Evolutionary conservation across 2,113 vertebrate genomes (phyloP).

Genomic region (Machaerirhynchus nigripectus): DNA sequence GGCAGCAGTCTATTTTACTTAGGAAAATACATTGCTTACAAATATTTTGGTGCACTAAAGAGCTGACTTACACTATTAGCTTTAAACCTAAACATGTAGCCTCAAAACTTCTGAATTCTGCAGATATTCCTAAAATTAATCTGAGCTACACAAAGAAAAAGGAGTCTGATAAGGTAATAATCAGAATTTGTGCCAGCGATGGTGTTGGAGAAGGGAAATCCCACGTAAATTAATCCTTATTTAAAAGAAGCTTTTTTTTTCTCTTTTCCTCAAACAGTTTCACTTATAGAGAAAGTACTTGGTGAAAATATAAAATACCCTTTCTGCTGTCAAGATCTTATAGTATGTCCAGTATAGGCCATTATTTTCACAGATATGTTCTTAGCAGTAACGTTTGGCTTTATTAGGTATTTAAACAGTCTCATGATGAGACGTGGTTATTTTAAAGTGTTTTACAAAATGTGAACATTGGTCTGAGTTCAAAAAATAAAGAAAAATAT

Average conservation of each 20-base stretch:
- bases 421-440: neutral
- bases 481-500: neutral
- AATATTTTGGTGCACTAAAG: neutral
- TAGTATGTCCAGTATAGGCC: neutral
- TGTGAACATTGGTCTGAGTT: neutral
- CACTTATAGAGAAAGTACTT: neutral
- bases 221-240: neutral
- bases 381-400: neutral
- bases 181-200: neutral
- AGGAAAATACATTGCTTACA: neutral
- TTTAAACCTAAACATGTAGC: neutral
- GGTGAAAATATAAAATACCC: neutral
- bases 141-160: neutral
- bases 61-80: neutral
- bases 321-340: neutral
- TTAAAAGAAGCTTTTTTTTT: neutral
- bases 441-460: neutral
- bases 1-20: neutral
- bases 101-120: neutral
- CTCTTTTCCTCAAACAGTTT: neutral
- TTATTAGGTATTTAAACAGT: neutral
- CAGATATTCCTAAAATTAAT: neutral
- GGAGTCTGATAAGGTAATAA: neutral
- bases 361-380: neutral
- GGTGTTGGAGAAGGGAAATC: neutral